phyloP scores from a whole-genome alignment of 2,113 vertebrate genomes.

The Strix aluco region DNA sequence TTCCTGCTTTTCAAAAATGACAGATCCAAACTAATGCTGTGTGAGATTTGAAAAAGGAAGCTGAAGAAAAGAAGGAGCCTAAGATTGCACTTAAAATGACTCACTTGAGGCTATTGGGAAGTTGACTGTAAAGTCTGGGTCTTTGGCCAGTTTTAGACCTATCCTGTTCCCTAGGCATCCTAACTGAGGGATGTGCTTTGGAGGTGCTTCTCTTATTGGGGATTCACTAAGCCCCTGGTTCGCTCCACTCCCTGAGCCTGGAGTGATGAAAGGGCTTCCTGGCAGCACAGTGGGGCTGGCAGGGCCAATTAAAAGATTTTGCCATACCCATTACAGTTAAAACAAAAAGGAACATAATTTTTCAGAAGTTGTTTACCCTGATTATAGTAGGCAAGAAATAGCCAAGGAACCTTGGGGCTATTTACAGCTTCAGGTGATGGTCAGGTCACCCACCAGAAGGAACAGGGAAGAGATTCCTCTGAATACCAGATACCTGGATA shows the following conservation, averaged over 20 bases:
- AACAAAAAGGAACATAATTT: neutral
- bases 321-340: neutral
- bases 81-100: neutral
- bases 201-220: neutral
- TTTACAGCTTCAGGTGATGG: neutral
- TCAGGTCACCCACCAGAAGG: neutral
- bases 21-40: neutral
- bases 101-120: neutral
- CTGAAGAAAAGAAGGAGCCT: neutral
- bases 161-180: neutral
- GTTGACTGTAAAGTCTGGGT: neutral
- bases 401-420: neutral
- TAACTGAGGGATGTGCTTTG: neutral
- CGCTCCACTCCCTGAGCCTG: rapidly evolving
- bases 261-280: neutral
- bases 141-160: neutral
- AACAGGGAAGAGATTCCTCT: neutral
- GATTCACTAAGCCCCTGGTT: neutral
- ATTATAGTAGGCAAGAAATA: neutral
- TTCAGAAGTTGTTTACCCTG: neutral
- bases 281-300: neutral
- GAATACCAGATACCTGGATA: neutral
- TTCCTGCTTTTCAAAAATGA: neutral
- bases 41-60: neutral
- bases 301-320: neutral